Percentiles rank a stretch among this genome's conserved stretches.
Conservation (phyloP, 2,797 vertebrate species). For the Microctenopoma stevenorrisi region DNA sequence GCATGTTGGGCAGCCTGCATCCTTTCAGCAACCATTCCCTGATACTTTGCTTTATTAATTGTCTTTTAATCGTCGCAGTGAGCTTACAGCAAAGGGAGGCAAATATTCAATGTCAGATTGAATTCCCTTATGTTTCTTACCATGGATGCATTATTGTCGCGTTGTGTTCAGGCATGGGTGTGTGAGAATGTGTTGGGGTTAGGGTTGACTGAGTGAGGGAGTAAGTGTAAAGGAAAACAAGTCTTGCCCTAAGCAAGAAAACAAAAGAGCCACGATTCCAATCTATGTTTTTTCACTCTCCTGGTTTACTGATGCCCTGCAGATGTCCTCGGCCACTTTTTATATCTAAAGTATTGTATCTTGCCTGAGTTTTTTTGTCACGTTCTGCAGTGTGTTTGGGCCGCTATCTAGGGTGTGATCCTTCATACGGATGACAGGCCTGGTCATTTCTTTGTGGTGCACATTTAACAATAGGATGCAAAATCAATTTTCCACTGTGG, state of each 20-base stretch:
- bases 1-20: conserved; percentile 60
- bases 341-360: conserved; percentile 38
- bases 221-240: conserved; percentile 46
- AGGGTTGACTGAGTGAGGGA: conserved; percentile 28
- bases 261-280: conserved; percentile 52
- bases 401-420: conserved; percentile 32
- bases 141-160: conserved; percentile 18
- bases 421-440: conserved; percentile 41
- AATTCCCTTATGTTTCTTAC: conserved; percentile 51
- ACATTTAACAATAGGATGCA: conserved; percentile 40
- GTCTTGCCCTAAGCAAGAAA: conserved; percentile 63
- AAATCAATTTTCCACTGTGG: conserved; percentile 37
- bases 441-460: conserved; percentile 19
- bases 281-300: conserved; percentile 46
- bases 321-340: conserved; percentile 61
- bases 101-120: conserved; percentile 49
- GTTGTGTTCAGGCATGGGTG: conserved; percentile 28
- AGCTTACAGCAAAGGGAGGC: conserved; percentile 46
- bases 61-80: conserved; percentile 57
- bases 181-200: conserved; percentile 21
- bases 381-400: conserved; percentile 27
- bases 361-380: conserved; percentile 37
- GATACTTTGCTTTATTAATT: conserved; percentile 44
- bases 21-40: conserved; percentile 49
- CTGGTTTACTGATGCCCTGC: conserved; percentile 68